A percentile compares a stretch with the other conserved stretches of the same genome.
Evolutionary conservation across 2,888 invertebrate species (phyloP).

Genomic region (Eurois occulta): DNA sequence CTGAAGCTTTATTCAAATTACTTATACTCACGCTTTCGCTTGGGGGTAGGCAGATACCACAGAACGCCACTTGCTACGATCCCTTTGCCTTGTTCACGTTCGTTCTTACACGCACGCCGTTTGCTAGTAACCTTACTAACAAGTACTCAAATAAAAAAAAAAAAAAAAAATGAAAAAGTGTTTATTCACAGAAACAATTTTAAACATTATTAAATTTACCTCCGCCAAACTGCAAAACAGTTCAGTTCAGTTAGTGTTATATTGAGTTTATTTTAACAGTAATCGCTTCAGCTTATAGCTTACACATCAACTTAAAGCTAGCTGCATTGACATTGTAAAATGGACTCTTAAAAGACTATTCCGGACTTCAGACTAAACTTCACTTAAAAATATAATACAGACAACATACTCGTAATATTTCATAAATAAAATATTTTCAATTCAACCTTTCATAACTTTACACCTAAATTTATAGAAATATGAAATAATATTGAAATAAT

Average conservation of each 20-base stretch:
- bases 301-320: slow-evolving; percentile 58
- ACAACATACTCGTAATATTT: slow-evolving; percentile 46
- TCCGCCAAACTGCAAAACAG: too few species aligned
- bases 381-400: slow-evolving; percentile 70
- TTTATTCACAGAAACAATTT: too few species aligned
- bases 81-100: not conserved
- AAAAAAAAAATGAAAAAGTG: too few species aligned
- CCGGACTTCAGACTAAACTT: slow-evolving; percentile 73
- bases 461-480: not conserved
- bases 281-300: slow-evolving; percentile 61
- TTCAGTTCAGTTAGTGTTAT: too few species aligned
- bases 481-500: not conserved
- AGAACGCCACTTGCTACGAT: not conserved
- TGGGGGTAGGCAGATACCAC: not conserved
- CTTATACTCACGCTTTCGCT: too few species aligned
- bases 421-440: slow-evolving; percentile 54
- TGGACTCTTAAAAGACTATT: slow-evolving; percentile 80
- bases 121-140: not conserved
- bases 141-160: not conserved
- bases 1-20: too few species aligned
- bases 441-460: slow-evolving; percentile 22
- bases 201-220: too few species aligned
- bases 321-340: slow-evolving; percentile 80
- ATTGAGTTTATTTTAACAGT: not conserved
- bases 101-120: too few species aligned